Base-by-base conservation (phyloP, 1,140 invertebrate species). In the Rhagoletis zephyria region DNA sequence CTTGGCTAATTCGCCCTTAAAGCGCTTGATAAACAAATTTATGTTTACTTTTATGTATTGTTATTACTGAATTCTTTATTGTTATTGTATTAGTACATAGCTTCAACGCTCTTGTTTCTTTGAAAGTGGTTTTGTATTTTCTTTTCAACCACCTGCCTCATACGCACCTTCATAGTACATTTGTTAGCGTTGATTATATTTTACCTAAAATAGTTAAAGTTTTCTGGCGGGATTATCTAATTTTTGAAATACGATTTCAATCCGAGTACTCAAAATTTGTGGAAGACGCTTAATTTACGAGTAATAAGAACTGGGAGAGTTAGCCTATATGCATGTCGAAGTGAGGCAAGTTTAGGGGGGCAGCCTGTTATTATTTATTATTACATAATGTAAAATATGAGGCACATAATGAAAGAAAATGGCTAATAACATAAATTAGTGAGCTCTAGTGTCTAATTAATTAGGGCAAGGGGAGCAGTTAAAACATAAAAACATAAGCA, bases 21-120 rank as follows among this genome's bases (percentile, higher is more conserved):
- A 87, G 65, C 51, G 60, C 30, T 87, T 87, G 86, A 87, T 67
- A 87, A 87, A 74, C 61, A 87, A 87, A 74, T 87, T 87, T 59
- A 87, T 60, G 86, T 87, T 77, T 67, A 87, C 59, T 87, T n/a
- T 74, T 87, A 30, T 30, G 30, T 30, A 74, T 74, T 70, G 59
- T 74, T 74, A 70, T 87, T 87, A 42, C 56, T 74, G 51, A 77
- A 12, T 42, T 87, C 42, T n/a, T 74, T 74, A 40, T 61, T 40
- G n/a, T 61, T 64, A 42, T 56, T 87, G 30, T n/a, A 51, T 12
- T 56, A 7, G 51, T 56, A 56, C 51, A 56, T 56, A 45, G 42
- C 12, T 74, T n/a, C 9, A 45, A 56, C 51, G 42, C 16, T 45
- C 14, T 14, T 74, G 40, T 42, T 12, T 40, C 14, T 42, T 74